phyloP scores from a whole-genome alignment of 2,113 vertebrate species.

The Pardalotus punctatus region DNA sequence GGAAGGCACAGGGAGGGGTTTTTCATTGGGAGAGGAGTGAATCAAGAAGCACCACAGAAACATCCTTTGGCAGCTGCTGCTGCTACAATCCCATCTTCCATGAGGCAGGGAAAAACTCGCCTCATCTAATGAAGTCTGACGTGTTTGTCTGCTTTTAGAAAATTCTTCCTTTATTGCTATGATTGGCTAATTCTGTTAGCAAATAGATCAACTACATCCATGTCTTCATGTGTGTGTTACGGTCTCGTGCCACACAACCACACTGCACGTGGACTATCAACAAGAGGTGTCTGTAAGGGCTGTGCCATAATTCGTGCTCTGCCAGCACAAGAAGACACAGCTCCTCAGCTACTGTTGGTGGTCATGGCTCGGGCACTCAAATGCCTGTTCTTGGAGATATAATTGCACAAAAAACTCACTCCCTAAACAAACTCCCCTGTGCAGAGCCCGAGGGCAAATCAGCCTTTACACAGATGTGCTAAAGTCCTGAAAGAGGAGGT shows the following conservation, averaged over 20 bases:
- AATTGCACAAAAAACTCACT: background rate
- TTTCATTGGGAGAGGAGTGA: background rate
- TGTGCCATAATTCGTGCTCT: background rate
- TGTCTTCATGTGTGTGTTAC: rapidly evolving
- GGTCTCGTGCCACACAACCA: background rate
- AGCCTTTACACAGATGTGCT: background rate
- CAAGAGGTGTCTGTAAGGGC: background rate
- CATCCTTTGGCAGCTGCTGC: background rate
- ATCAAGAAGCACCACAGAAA: background rate
- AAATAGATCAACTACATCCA: background rate
- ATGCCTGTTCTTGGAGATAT: background rate
- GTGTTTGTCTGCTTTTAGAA: background rate
- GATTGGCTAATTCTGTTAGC: background rate
- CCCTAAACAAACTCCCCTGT: background rate
- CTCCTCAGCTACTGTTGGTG: background rate
- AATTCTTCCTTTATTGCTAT: background rate
- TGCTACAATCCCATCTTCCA: background rate
- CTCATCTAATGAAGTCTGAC: background rate
- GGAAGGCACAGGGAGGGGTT: background rate
- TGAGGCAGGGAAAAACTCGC: background rate
- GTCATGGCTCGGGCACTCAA: background rate
- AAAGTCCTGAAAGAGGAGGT: background rate
- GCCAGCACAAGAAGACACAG: background rate
- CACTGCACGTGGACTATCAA: rapidly evolving
- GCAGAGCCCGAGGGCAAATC: background rate